Conservation (phyloP, 1,140 invertebrate species). For the Aphelenchoides fujianensis region DNA sequence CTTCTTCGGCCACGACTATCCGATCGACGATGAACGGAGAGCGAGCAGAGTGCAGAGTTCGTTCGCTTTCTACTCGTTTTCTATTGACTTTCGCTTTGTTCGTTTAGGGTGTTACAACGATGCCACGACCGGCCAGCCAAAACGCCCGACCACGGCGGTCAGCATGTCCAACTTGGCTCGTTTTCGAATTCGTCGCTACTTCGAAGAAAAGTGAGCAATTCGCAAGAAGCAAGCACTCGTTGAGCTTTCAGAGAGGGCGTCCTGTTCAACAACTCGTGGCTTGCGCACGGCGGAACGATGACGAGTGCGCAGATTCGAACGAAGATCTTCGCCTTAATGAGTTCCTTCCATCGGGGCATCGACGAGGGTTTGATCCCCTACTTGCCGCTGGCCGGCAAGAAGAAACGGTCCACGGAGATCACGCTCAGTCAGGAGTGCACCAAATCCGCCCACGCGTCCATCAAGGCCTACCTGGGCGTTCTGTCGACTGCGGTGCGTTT, state of each 20-base stretch:
- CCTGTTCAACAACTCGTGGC: constrained; percentile 31
- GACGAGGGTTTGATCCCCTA: constrained; percentile 24
- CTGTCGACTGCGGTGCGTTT: constrained; percentile 2
- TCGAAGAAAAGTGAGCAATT: constrained; percentile 32
- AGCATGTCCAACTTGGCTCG: constrained; percentile 28
- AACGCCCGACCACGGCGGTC: constrained; percentile 31
- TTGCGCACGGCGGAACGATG: not conserved
- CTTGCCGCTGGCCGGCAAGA: constrained; percentile 24
- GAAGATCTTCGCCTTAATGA: constrained; percentile 33
- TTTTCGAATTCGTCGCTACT: constrained; percentile 39
- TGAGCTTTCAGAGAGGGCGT: constrained; percentile 32
- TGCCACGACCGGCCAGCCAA: constrained; percentile 1
- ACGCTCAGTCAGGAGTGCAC: constrained; percentile 37
- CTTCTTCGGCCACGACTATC: constrained; percentile 25
- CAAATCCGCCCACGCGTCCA: constrained; percentile 33
- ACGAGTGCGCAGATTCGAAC: constrained; percentile 29
- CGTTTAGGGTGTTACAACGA: constrained; percentile 14
- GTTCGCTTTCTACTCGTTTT: constrained; percentile 14
- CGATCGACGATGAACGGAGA: not conserved
- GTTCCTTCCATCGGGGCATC: constrained; percentile 25
- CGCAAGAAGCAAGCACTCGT: constrained; percentile 7
- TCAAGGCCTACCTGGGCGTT: constrained; percentile 9
- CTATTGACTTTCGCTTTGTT: not conserved
- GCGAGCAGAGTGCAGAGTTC: constrained; percentile 23
- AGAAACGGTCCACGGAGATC: constrained; percentile 30